Conservation (phyloP, 2,797 vertebrate species). For the Propithecus deckenii region DNA sequence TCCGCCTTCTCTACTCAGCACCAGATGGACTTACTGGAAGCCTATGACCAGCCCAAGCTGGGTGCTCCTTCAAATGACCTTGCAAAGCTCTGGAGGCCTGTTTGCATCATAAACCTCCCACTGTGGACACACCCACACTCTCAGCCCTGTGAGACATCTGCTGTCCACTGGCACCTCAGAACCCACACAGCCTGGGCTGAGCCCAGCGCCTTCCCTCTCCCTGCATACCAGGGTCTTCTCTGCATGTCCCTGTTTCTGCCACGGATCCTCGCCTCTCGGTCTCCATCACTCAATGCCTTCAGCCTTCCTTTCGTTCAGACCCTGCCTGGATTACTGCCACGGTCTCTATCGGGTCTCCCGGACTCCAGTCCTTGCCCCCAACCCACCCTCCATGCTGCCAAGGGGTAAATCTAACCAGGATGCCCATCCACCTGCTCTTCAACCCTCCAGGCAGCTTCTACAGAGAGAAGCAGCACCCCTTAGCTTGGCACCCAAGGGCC, state of each 20-base stretch:
- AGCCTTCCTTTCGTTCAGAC: not conserved
- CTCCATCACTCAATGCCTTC: not conserved
- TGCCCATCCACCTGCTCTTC: not conserved
- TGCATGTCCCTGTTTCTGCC: not conserved
- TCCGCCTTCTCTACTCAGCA: not conserved
- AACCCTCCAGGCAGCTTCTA: not conserved
- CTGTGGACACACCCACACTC: not conserved
- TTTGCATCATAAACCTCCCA: not conserved
- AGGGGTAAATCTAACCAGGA: not conserved
- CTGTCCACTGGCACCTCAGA: not conserved
- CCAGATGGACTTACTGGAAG: not conserved
- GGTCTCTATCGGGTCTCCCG: not conserved
- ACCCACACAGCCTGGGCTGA: not conserved
- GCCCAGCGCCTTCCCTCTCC: not conserved
- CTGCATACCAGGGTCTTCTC: not conserved
- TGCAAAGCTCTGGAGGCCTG: not conserved
- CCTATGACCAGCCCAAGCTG: not conserved
- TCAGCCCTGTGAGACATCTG: not conserved
- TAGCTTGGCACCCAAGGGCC: not conserved
- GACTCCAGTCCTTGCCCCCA: not conserved
- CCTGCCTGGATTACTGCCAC: not conserved
- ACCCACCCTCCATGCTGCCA: not conserved
- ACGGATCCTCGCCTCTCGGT: accelerated
- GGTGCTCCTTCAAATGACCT: not conserved
- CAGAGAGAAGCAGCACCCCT: not conserved